Evolutionary conservation across 2,888 invertebrate species (phyloP), one percentile per base, ranked within the genome.

Genomic region (Diploptera punctata): DNA sequence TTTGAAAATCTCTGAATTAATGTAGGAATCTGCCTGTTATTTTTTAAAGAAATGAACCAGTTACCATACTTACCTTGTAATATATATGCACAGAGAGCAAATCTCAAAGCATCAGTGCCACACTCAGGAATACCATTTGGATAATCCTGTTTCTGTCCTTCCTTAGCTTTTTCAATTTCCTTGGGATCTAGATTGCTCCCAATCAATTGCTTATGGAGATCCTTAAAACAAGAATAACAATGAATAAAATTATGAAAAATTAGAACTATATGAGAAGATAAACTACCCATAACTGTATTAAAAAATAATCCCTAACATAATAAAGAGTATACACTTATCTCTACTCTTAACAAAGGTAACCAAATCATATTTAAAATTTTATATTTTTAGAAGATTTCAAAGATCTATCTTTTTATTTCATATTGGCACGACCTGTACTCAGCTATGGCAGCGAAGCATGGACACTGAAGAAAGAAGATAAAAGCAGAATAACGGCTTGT

Each of bases 111-210:
- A 83, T 98, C 98, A 1, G 95, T 95, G 2, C 97, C 99, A 82
- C 98, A 99, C 82, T 98, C 97, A 0, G 98, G 98, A 78, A 99
- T 98, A n/a, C 94, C 98, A 81, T 88, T 92, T 31, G 89, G 98
- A 84, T 86, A 89, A 79, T 89, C 88, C 69, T 81, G 81, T 80
- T 85, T 87, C 81, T 89, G 87, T 1, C 87, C 87, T 49, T 86
- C 87, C 77, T 88, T 90, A 0, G 95, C 95, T 71, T 86, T 89
- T 77, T 89, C 90, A 19, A 94, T 83, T 85, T 98, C 98, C 76
- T 88, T 91, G 0, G 92, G 89, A 83, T 97, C 97, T 74, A 98
- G 84, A 84, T 98, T 97, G 21, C 95, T 93, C 54, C 90, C 88
- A 43, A 83, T 78, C 9, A 98, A 85, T 80, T 92, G 91, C 1